A percentile compares a stretch with the other conserved stretches of the same genome.
phyloP scores from a whole-genome alignment of 2,113 vertebrate genomes.

The Notarius lentiginosus region DNA sequence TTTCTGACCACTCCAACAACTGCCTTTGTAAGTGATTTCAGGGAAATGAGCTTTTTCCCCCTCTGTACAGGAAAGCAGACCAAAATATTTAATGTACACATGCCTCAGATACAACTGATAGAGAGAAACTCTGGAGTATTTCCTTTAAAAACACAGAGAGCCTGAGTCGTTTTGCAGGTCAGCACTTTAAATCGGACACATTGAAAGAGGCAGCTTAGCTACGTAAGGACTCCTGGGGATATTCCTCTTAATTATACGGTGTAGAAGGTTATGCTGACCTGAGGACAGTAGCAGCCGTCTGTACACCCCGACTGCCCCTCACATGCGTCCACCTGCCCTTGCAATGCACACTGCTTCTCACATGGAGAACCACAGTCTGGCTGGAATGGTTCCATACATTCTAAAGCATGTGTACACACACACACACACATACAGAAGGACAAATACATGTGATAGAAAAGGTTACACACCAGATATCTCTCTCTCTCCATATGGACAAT shows the following conservation, averaged over 20 bases:
- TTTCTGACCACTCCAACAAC: background rate
- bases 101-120: background rate
- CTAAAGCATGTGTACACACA: conserved; percentile 45
- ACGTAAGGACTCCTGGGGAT: background rate
- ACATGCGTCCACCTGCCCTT: conserved; percentile 64
- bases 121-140: background rate
- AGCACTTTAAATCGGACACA: background rate
- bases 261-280: conserved; percentile 64
- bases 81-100: background rate
- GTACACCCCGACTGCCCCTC: conserved; percentile 67
- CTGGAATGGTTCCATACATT: conserved; percentile 74
- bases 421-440: background rate
- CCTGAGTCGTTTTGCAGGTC: background rate
- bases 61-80: background rate
- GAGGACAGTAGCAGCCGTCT: conserved; percentile 85
- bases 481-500: background rate
- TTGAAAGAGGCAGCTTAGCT: background rate
- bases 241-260: background rate
- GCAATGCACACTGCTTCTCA: conserved; percentile 75
- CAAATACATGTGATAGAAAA: background rate
- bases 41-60: background rate
- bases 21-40: background rate
- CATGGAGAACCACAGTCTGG: conserved; percentile 78
- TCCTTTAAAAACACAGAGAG: background rate
- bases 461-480: background rate